Evolutionary conservation across 2,888 invertebrate genomes (phyloP).

Genomic region (Listrodromus nycthemerus): DNA sequence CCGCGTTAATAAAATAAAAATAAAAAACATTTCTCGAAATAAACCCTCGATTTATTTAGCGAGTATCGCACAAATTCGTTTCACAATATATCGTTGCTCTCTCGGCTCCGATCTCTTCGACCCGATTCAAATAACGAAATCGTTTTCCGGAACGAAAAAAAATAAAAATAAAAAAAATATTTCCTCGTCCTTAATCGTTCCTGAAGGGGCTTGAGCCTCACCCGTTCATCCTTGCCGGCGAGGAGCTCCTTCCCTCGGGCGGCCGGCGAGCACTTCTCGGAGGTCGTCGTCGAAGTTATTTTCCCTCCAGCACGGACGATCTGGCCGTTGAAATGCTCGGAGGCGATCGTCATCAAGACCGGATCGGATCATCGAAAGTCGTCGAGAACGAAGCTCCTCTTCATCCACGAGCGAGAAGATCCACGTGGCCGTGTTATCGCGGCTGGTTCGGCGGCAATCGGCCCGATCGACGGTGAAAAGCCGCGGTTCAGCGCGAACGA

Average conservation of each 20-base stretch:
- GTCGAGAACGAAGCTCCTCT: not conserved
- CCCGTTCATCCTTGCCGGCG: conserved; percentile 81
- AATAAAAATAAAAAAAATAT: too few relatives aligned
- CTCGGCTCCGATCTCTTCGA: conserved; percentile 6
- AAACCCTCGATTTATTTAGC: not conserved
- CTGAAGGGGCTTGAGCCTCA: conserved; percentile 74
- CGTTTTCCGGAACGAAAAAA: conserved; percentile 70
- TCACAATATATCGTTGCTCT: conserved; percentile 11
- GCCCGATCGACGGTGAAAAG: conserved; percentile 73
- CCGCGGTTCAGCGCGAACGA: conserved; percentile 38
- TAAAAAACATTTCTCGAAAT: not conserved
- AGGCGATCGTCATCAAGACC: not conserved
- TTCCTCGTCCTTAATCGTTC: conserved; percentile 66
- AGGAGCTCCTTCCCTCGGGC: conserved; percentile 26
- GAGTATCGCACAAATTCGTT: conserved; percentile 9
- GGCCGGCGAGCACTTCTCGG: not conserved
- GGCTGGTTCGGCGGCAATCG: conserved; percentile 9
- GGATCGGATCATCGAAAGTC: not conserved
- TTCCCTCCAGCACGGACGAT: not conserved
- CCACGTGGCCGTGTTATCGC: not conserved
- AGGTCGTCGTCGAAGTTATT: not conserved
- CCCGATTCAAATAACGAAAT: not conserved
- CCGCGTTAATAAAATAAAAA: too few relatives aligned
- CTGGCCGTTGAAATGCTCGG: not conserved
- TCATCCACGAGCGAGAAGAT: not conserved